Conservation (phyloP, 2,113 vertebrate genomes). For the Ochotona princeps region DNA sequence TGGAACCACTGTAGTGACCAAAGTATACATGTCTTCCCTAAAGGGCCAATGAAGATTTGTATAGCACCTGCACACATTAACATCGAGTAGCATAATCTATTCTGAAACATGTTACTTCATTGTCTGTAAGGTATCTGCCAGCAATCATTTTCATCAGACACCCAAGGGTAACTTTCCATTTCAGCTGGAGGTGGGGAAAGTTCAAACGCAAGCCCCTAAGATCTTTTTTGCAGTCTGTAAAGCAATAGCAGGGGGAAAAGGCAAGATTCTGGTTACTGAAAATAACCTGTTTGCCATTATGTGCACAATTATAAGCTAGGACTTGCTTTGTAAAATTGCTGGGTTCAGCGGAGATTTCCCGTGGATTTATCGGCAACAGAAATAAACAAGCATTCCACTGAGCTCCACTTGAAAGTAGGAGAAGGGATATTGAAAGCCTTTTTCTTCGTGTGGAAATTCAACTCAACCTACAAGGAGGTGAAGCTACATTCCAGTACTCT, state of each 20-base stretch:
- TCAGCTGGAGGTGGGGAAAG: background rate
- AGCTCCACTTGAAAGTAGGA: conserved; percentile 46
- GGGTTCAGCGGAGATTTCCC: conserved; percentile 63
- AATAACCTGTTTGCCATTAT: conserved; percentile 63
- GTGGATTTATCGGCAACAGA: conserved; percentile 62
- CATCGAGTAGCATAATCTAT: background rate
- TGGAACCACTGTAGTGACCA: background rate
- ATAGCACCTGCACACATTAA: background rate
- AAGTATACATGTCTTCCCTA: background rate
- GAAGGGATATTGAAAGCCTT: conserved; percentile 15
- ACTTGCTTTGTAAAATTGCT: conserved; percentile 58
- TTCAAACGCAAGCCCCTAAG: background rate
- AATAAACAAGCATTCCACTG: conserved; percentile 61
- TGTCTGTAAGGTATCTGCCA: conserved; percentile 39
- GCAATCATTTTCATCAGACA: conserved; percentile 54
- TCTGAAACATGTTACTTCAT: conserved; percentile 53
- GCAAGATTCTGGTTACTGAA: conserved; percentile 17
- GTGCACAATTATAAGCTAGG: conserved; percentile 41
- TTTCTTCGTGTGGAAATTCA: conserved; percentile 28
- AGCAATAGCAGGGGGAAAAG: background rate
- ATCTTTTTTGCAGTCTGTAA: conserved; percentile 25
- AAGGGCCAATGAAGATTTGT: background rate
- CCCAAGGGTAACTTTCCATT: conserved; percentile 29
- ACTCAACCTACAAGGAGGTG: background rate
- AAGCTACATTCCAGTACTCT: background rate